phyloP scores from a whole-genome alignment of 2,888 invertebrate genomes.

The Tetragonisca angustula region DNA sequence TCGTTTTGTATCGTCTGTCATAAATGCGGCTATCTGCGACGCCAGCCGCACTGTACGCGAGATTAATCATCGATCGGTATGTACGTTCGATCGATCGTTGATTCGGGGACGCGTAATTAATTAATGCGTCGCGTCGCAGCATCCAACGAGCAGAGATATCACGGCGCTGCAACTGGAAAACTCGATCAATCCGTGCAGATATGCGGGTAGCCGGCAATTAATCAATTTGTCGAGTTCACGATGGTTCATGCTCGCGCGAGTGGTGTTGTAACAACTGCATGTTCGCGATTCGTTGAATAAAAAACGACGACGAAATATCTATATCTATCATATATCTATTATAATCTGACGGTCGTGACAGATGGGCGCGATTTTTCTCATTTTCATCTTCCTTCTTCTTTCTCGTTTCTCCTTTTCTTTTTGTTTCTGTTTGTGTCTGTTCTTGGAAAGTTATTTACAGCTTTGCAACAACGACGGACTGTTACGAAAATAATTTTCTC shows the following conservation, averaged over 20 bases:
- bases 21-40: conserved; percentile 6
- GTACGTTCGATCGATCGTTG: conserved; percentile 44
- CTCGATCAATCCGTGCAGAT: conserved; percentile 8
- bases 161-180: conserved; percentile 5
- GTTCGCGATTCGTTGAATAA: neutral
- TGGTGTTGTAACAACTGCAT: neutral
- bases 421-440: too few relatives aligned
- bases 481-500: too few relatives aligned
- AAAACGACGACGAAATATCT: too few relatives aligned
- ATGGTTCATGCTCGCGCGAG: neutral
- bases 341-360: too few relatives aligned
- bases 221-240: conserved; percentile 31
- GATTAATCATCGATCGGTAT: conserved; percentile 59
- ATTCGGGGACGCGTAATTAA: conserved; percentile 60
- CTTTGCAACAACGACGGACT: too few relatives aligned
- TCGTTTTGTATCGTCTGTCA: neutral
- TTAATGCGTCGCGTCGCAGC: conserved; percentile 48
- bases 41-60: conserved; percentile 47
- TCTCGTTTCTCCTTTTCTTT: too few relatives aligned
- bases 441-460: too few relatives aligned
- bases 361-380: too few relatives aligned
- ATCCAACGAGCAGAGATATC: conserved; percentile 10
- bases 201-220: conserved; percentile 2
- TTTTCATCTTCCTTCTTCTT: too few relatives aligned
- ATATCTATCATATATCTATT: too few relatives aligned